Conservation (phyloP, 2,113 vertebrate species). For the Plestiodon gilberti region DNA sequence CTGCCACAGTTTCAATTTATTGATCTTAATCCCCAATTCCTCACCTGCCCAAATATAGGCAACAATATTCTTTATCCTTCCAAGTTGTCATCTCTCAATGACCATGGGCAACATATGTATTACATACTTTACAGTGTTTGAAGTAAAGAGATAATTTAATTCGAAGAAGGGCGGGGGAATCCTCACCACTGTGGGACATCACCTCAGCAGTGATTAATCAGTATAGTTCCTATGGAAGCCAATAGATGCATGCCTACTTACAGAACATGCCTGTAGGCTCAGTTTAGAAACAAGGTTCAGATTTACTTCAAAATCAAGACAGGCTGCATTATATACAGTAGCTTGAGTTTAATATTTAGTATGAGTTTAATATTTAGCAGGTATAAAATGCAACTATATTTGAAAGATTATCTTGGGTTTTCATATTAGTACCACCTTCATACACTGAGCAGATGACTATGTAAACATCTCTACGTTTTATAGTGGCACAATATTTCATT, state of each 20-base stretch:
- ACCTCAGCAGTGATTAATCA: neutral
- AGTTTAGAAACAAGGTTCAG: neutral
- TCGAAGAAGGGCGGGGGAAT: neutral
- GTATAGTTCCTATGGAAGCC: neutral
- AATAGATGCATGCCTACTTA: neutral
- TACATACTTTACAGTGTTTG: neutral
- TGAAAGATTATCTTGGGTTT: neutral
- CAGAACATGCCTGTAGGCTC: neutral
- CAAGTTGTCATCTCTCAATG: constrained; percentile 28
- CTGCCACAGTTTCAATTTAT: constrained; percentile 43
- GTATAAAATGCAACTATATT: neutral
- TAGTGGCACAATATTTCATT: neutral
- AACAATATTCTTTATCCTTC: constrained; percentile 34
- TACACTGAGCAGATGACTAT: constrained; percentile 3
- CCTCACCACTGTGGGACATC: neutral
- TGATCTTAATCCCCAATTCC: constrained; percentile 52
- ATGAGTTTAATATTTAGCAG: no score
- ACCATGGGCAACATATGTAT: neutral
- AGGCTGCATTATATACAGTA: neutral
- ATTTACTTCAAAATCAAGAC: neutral
- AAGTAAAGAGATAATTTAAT: constrained; percentile 30
- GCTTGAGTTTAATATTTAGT: neutral
- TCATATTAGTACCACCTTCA: neutral
- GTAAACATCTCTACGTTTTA: neutral
- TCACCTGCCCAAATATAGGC: constrained; percentile 43